Conservation (phyloP, 1,140 invertebrate species). For the Harpegnathos saltator region DNA sequence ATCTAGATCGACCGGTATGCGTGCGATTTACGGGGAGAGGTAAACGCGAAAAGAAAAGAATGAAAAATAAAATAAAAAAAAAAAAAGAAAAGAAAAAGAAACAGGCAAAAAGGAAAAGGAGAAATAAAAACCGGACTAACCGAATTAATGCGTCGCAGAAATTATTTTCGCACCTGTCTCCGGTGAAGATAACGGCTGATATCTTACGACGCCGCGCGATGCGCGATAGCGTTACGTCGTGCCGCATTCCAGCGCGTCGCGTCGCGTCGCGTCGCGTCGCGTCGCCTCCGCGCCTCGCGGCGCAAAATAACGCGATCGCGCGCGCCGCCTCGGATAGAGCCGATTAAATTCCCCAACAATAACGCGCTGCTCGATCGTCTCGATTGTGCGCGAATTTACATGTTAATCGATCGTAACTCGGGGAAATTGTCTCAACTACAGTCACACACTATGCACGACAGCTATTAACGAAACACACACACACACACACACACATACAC, state of each 20-base stretch:
- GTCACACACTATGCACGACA: neutral
- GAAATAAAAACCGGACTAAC: neutral
- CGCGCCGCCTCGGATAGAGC: conserved; percentile 3
- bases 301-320: conserved; percentile 47
- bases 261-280: conserved; percentile 60
- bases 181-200: conserved; percentile 64
- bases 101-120: too few species aligned
- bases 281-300: conserved; percentile 32
- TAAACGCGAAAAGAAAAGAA: too few species aligned
- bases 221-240: conserved; percentile 57
- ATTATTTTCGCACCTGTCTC: conserved; percentile 67
- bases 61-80: too few species aligned
- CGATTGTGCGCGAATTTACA: neutral
- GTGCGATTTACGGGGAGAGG: too few species aligned
- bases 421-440: too few species aligned
- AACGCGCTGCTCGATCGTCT: neutral
- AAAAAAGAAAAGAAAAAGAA: too few species aligned
- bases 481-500: conserved; percentile 3
- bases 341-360: conserved; percentile 29
- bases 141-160: conserved; percentile 55
- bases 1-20: too few species aligned
- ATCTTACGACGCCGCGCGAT: conserved; percentile 27
- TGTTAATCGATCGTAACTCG: neutral
- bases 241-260: conserved; percentile 63
- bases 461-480: conserved; percentile 9